Conservation (phyloP, 2,888 invertebrate genomes). For the Caenorhabditis sulstoni region DNA sequence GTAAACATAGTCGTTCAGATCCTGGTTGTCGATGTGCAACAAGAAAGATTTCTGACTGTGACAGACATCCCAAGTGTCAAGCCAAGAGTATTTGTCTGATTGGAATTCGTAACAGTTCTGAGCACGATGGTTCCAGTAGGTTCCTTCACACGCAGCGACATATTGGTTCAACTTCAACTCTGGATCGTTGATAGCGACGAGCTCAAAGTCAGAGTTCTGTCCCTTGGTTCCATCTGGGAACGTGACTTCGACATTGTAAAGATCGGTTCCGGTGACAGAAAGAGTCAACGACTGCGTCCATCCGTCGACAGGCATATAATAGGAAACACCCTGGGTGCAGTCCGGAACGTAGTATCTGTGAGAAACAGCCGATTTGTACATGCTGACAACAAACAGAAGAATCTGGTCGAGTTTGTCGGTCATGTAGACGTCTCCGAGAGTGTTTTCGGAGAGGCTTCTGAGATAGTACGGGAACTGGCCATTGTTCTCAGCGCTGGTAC, state of each 20-base stretch:
- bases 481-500: slow-evolving; percentile 44
- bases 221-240: slow-evolving; percentile 64
- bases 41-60: slow-evolving; percentile 53
- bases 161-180: slow-evolving; percentile 64
- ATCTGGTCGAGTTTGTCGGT: slow-evolving; percentile 61
- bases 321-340: slow-evolving; percentile 48
- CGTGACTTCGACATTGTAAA: slow-evolving; percentile 51
- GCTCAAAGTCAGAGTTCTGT: slow-evolving; percentile 47
- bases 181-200: slow-evolving; percentile 59
- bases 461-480: slow-evolving; percentile 60
- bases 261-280: slow-evolving; percentile 61
- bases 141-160: slow-evolving; percentile 62
- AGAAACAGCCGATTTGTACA: slow-evolving; percentile 69
- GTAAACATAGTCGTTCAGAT: slow-evolving; percentile 48
- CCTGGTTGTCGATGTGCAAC: slow-evolving; percentile 60
- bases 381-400: slow-evolving; percentile 66
- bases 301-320: slow-evolving; percentile 74
- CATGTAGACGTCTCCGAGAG: slow-evolving; percentile 63
- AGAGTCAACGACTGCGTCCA: slow-evolving; percentile 71
- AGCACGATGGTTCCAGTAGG: slow-evolving; percentile 48
- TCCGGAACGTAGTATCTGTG: slow-evolving; percentile 58
- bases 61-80: slow-evolving; percentile 55
- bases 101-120: slow-evolving; percentile 56
- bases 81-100: slow-evolving; percentile 29
- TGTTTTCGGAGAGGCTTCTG: slow-evolving; percentile 43